Evolutionary conservation across 2,113 vertebrate genomes (phyloP).

Genomic region (Cavia porcellus): DNA sequence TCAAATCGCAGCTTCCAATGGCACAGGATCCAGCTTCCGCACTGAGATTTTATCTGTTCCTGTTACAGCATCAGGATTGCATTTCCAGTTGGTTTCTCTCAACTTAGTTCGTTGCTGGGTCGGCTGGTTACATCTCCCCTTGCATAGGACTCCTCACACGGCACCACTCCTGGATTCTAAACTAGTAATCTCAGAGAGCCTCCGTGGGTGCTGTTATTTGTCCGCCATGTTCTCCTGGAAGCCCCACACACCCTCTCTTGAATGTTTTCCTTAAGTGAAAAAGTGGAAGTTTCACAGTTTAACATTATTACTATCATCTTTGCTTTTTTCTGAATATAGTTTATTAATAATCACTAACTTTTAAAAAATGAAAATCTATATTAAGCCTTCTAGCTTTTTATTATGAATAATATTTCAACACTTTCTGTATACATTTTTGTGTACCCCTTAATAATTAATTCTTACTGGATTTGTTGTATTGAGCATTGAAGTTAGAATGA

Average conservation of each 20-base stretch:
- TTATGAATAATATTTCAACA: constrained; percentile 8
- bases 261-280: not conserved
- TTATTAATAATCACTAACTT: constrained; percentile 25
- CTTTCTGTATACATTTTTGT: not conserved
- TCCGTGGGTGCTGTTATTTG: no score
- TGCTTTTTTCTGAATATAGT: constrained; percentile 30
- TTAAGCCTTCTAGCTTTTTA: constrained; percentile 34
- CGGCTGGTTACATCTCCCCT: no score
- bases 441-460: constrained; percentile 10
- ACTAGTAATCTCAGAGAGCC: no score
- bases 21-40: no score
- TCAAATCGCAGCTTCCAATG: no score
- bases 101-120: no score
- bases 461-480: constrained; percentile 36
- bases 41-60: no score
- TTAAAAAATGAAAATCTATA: not conserved
- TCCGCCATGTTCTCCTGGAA: no score
- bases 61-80: no score
- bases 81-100: no score
- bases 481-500: not conserved
- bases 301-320: not conserved
- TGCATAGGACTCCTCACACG: no score
- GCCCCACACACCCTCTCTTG: not conserved
- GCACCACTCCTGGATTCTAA: no score
- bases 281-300: not conserved